A percentile compares a stretch with the other conserved stretches of the same genome.
These are phyloP conservation scores for Actenoides hombroni DNA, from an alignment of 2,113 vertebrate species.

Conservation along the genomic window DNA sequence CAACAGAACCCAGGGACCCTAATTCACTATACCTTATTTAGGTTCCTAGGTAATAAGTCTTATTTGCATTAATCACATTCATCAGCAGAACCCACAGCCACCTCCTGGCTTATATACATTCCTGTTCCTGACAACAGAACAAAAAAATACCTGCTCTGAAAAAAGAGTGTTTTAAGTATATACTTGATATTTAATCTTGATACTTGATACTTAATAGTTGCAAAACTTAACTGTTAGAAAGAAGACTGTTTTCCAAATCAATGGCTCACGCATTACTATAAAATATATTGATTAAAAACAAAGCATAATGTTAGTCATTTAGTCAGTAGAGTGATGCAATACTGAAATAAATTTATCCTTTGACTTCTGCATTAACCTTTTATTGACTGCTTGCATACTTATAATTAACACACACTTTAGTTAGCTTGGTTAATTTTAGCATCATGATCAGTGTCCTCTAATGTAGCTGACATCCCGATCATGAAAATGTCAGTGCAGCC, in stretches of 20 bases:
- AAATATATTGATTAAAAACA: constrained; percentile 97
- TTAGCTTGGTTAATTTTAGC: constrained; percentile 95
- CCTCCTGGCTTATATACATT: not conserved
- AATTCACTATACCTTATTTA: not conserved
- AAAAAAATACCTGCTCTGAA: not conserved
- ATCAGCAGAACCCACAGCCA: accelerated
- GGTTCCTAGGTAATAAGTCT: not conserved
- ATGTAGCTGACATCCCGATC: constrained; percentile 69
- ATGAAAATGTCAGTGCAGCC: constrained; percentile 40
- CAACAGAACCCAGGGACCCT: not conserved
- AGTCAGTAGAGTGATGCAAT: constrained; percentile 95
- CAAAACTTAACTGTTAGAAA: constrained; percentile 62
- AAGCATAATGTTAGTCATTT: constrained; percentile 88
- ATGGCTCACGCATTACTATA: constrained; percentile 94
- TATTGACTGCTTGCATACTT: constrained; percentile 99
- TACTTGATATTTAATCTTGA: constrained; percentile 53
- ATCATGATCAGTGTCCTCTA: constrained; percentile 71
- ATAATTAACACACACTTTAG: constrained; percentile 99
- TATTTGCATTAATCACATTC: constrained; percentile 20
- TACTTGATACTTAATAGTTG: constrained; percentile 52
- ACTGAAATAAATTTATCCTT: constrained; percentile 96
- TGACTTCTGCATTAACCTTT: constrained; percentile 99
- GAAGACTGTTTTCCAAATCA: constrained; percentile 79
- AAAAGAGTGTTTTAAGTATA: not conserved
- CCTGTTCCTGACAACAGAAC: not conserved